A percentile compares a stretch with the other conserved stretches of the same genome.
phyloP scores from a whole-genome alignment of 1,140 invertebrate genomes.

The Eriocheir sinensis region DNA sequence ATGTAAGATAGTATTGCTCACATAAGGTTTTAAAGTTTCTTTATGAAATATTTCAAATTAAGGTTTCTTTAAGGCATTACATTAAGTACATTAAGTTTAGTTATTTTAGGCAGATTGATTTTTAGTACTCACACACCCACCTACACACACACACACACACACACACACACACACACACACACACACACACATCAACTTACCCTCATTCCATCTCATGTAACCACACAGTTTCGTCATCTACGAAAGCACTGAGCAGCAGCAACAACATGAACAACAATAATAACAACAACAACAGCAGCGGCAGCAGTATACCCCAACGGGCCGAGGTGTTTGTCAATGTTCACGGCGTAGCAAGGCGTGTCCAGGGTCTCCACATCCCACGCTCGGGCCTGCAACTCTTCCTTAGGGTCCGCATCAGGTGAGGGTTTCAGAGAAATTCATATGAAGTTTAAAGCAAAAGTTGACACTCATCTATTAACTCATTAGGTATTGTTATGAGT shows the following conservation, averaged over 20 bases:
- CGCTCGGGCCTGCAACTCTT: conserved; percentile 72
- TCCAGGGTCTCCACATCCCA: conserved; percentile 72
- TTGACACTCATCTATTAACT: too few species aligned
- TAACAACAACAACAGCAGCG: conserved; percentile 29
- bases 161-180: not conserved
- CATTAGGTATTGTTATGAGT: too few species aligned
- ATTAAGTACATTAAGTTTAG: conserved; percentile 26
- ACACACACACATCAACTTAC: not conserved
- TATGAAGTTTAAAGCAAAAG: too few species aligned
- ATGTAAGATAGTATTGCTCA: not conserved
- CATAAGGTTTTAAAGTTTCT: not conserved
- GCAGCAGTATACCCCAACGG: conserved; percentile 34
- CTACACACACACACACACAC: not conserved
- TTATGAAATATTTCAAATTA: too few species aligned
- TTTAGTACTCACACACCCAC: not conserved
- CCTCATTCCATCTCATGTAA: not conserved
- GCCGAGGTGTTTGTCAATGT: conserved; percentile 80
- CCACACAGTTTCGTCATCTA: conserved; percentile 67
- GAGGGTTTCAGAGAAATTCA: not conserved
- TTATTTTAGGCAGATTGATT: not conserved
- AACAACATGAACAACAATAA: not conserved
- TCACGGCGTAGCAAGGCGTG: conserved; percentile 65
- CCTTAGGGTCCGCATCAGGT: conserved; percentile 71
- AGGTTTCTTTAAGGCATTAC: too few species aligned
- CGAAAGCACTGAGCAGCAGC: conserved; percentile 61